Conservation (phyloP, 1,140 invertebrate species). For the Bursaphelenchus mucronatus region DNA sequence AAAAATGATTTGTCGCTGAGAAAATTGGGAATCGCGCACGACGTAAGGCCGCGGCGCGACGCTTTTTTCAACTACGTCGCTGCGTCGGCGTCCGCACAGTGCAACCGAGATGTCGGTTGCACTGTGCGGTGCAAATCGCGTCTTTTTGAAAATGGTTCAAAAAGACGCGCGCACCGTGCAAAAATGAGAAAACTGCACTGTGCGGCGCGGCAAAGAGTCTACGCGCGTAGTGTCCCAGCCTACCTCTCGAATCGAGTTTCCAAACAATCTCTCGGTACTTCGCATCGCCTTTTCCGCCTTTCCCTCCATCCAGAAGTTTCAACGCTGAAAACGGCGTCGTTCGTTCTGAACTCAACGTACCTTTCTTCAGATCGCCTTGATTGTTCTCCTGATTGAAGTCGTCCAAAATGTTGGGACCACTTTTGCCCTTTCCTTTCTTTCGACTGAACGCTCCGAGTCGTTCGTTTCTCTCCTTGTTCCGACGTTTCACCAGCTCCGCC, state of each 20-base stretch:
- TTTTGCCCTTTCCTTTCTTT: constrained; percentile 56
- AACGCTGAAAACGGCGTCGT: constrained; percentile 41
- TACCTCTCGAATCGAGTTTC: constrained; percentile 75
- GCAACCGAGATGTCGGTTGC: too few species aligned
- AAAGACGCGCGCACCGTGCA: too few species aligned
- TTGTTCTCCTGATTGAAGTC: constrained; percentile 56
- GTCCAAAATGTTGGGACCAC: constrained; percentile 51
- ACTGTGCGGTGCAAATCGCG: too few species aligned
- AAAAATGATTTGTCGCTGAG: too few species aligned
- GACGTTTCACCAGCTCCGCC: constrained; percentile 43
- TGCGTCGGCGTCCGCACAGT: too few species aligned
- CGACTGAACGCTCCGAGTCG: constrained; percentile 42
- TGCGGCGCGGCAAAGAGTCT: too few species aligned
- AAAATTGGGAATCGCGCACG: too few species aligned
- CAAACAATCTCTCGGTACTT: constrained; percentile 83
- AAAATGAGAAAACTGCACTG: too few species aligned
- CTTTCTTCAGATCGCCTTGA: constrained; percentile 59
- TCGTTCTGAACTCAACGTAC: constrained; percentile 35
- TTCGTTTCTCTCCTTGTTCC: constrained; percentile 51
- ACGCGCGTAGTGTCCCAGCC: too few species aligned
- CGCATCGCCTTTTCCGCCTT: constrained; percentile 64
- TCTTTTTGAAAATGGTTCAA: too few species aligned
- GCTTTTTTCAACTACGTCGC: too few species aligned
- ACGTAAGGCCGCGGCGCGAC: too few species aligned
- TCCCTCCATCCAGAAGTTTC: constrained; percentile 60